Percentiles rank a stretch among this genome's conserved stretches.
These are phyloP conservation scores for Macaria liturata DNA, from an alignment of 2,888 invertebrate species.

Conservation along the genomic window DNA sequence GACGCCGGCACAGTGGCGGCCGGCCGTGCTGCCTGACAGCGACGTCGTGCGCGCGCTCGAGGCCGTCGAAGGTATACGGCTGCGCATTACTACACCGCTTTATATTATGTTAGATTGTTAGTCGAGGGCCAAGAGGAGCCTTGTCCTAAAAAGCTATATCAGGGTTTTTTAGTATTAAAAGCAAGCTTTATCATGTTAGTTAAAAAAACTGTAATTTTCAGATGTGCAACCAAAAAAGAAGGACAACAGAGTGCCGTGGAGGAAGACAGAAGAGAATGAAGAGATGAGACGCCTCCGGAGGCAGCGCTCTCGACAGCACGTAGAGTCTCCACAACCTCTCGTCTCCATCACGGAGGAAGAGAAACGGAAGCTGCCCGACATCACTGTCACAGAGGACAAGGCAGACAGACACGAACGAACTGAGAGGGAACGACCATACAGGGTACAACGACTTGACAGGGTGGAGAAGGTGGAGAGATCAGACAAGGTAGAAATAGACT, in stretches of 20 bases:
- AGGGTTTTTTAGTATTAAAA: too few relatives aligned
- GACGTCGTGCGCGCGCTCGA: conserved; percentile 94
- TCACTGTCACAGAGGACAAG: conserved; percentile 60
- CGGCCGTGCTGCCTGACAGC: conserved; percentile 89
- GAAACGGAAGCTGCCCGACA: conserved; percentile 79
- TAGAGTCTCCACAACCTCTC: conserved; percentile 66
- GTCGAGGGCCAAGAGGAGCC: too few relatives aligned
- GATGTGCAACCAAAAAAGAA: conserved; percentile 88
- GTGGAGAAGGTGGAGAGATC: conserved; percentile 47
- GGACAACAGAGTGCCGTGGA: conserved; percentile 90
- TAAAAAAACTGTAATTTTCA: conserved; percentile 45
- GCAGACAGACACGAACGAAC: conserved; percentile 47
- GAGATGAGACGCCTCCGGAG: conserved; percentile 84
- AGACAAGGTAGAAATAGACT: conserved; percentile 92
- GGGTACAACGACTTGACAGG: not conserved
- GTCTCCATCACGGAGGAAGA: conserved; percentile 86
- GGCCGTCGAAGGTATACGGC: conserved; percentile 89
- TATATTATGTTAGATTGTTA: too few relatives aligned
- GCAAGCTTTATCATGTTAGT: too few relatives aligned
- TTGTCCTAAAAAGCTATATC: too few relatives aligned
- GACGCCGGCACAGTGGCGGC: conserved; percentile 90
- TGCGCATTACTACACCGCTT: too few relatives aligned
- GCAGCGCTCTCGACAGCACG: conserved; percentile 81
- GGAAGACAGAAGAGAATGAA: conserved; percentile 88
- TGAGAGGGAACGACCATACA: conserved; percentile 85